phyloP scores from a whole-genome alignment of 2,113 vertebrate genomes.

The Dipodomys spectabilis region DNA sequence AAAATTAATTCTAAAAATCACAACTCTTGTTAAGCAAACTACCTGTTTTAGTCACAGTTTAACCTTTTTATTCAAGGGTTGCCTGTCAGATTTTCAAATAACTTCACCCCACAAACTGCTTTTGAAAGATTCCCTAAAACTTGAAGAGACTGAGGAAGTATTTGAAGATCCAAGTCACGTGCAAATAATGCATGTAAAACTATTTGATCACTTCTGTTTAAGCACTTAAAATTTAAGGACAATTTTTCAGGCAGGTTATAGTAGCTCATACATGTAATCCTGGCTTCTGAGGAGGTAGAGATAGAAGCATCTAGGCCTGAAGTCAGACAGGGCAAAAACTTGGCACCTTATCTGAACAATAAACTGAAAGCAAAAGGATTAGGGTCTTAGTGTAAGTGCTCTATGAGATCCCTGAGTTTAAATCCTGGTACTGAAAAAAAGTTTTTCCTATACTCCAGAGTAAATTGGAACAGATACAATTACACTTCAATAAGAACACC shows the following conservation, averaged over 20 bases:
- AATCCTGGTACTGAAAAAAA: conserved; percentile 20
- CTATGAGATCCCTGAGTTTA: too few relatives aligned
- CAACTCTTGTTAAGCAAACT: conserved; percentile 12
- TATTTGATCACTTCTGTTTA: background rate
- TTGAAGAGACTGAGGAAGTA: background rate
- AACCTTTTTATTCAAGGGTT: conserved; percentile 13
- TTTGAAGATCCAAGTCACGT: background rate
- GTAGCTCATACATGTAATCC: too few relatives aligned
- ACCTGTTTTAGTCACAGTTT: conserved; percentile 31
- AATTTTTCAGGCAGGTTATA: background rate
- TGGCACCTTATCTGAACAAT: too few relatives aligned
- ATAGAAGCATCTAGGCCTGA: too few relatives aligned
- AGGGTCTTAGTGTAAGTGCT: too few relatives aligned
- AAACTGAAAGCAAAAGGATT: too few relatives aligned
- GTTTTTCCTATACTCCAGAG: background rate
- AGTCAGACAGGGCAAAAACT: too few relatives aligned
- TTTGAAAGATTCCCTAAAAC: conserved; percentile 45
- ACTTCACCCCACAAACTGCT: background rate
- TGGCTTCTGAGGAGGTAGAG: too few relatives aligned
- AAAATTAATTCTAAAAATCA: conserved; percentile 30
- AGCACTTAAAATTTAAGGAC: background rate
- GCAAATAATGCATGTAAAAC: background rate
- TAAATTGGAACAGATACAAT: background rate
- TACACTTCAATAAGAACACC: conserved; percentile 37
- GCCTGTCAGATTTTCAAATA: conserved; percentile 24